A percentile compares a stretch with the other conserved stretches of the same genome.
Evolutionary conservation across 2,888 invertebrate species (phyloP).

Genomic region (Himalopsyche kuldschensis): DNA sequence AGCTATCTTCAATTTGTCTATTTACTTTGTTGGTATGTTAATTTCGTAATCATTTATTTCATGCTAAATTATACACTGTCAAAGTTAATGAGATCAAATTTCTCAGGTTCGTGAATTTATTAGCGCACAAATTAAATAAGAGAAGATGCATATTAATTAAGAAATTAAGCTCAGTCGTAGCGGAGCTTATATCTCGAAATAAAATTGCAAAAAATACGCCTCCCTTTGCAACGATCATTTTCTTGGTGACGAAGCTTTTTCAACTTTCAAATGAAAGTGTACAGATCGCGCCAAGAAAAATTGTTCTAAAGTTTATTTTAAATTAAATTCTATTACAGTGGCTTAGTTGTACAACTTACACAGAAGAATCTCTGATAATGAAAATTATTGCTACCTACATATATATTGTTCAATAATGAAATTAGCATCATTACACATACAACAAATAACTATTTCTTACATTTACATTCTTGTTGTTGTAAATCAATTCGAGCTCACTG

Average conservation of each 20-base stretch:
- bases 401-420: too few relatives aligned
- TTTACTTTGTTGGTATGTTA: not conserved
- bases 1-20: too few relatives aligned
- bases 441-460: too few relatives aligned
- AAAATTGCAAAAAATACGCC: slow-evolving; percentile 25
- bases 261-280: slow-evolving; percentile 27
- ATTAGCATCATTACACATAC: too few relatives aligned
- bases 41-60: not conserved
- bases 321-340: too few relatives aligned
- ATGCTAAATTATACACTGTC: not conserved
- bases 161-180: slow-evolving; percentile 27
- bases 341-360: too few relatives aligned
- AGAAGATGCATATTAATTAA: slow-evolving; percentile 33
- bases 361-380: too few relatives aligned
- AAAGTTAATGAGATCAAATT: not conserved
- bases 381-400: too few relatives aligned
- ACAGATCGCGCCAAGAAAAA: not conserved
- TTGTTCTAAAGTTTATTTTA: not conserved
- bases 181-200: slow-evolving; percentile 18
- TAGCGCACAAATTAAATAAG: slow-evolving; percentile 23
- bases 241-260: slow-evolving; percentile 13
- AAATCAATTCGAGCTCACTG: too few relatives aligned
- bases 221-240: slow-evolving; percentile 18
- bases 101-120: not conserved
- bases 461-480: too few relatives aligned